Conservation (phyloP, 2,113 vertebrate species). For the Perccottus glenii region DNA sequence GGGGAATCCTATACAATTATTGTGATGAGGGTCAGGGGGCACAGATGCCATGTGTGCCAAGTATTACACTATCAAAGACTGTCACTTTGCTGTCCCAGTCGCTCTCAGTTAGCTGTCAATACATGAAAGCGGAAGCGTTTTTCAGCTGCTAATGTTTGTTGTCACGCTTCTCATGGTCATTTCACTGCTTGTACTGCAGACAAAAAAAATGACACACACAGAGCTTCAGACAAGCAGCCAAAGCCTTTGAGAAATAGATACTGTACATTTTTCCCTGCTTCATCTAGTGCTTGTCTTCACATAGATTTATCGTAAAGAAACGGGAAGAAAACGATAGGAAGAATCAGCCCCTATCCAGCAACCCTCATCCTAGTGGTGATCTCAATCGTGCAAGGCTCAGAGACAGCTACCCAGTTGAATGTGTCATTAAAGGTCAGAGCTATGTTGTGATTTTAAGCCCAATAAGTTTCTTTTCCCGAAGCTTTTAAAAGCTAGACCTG, state of each 20-base stretch:
- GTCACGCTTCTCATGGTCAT: constrained; percentile 43
- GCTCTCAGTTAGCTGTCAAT: constrained; percentile 37
- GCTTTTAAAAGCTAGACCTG: constrained; percentile 59
- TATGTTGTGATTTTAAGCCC: constrained; percentile 56
- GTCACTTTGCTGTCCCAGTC: constrained; percentile 34
- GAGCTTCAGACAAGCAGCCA: constrained; percentile 16
- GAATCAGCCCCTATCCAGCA: constrained; percentile 72
- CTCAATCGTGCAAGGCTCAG: constrained; percentile 60
- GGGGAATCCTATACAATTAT: constrained; percentile 64
- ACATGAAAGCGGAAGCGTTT: constrained; percentile 33
- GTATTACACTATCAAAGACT: constrained; percentile 56
- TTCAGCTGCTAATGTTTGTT: constrained; percentile 39
- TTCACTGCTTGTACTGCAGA: constrained; percentile 45
- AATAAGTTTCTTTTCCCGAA: constrained; percentile 26
- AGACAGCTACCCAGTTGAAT: constrained; percentile 63
- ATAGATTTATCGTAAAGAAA: constrained; percentile 32
- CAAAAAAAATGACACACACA: constrained; percentile 50
- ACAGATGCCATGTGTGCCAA: constrained; percentile 59
- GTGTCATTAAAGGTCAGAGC: constrained; percentile 56
- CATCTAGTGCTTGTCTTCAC: constrained; percentile 21
- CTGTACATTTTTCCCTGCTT: constrained; percentile 15
- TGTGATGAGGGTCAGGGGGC: constrained; percentile 63
- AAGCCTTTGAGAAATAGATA: constrained; percentile 41
- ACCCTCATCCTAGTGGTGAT: constrained; percentile 68
- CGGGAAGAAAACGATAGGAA: constrained; percentile 30